These are phyloP conservation scores for Hirudinaria manillensis DNA, from an alignment of 2,888 invertebrate genomes.

Conservation along the genomic window DNA sequence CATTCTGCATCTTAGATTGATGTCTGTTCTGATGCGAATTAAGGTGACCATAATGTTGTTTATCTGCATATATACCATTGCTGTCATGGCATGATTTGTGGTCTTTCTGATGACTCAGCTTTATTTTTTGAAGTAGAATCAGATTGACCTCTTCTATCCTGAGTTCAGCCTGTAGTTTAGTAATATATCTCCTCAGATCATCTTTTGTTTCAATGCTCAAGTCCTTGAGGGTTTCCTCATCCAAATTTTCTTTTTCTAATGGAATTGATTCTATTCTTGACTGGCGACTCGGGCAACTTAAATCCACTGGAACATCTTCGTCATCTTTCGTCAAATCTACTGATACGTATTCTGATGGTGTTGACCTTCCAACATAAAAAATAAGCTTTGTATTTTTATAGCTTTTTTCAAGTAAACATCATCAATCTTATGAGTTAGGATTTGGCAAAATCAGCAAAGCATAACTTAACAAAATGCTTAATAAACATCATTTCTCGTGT, in stretches of 20 bases:
- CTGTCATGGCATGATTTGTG: neutral
- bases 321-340: slow-evolving; percentile 28
- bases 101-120: slow-evolving; percentile 2
- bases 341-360: slow-evolving; percentile 1
- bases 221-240: too few species aligned
- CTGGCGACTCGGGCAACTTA: slow-evolving; percentile 8
- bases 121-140: neutral
- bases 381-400: too few species aligned
- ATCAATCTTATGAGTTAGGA: too few species aligned
- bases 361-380: too few species aligned
- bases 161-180: slow-evolving; percentile 10
- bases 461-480: too few species aligned
- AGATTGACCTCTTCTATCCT: slow-evolving; percentile 16
- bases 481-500: too few species aligned
- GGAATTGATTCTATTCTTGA: neutral
- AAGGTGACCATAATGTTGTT: neutral
- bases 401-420: too few species aligned
- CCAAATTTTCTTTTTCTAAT: neutral
- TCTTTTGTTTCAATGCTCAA: slow-evolving; percentile 1
- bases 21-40: neutral
- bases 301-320: slow-evolving; percentile 27
- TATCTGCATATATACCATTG: neutral
- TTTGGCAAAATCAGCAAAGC: too few species aligned
- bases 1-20: slow-evolving; percentile 7
- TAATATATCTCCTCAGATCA: slow-evolving; percentile 3